Base-by-base conservation (phyloP, 2,113 vertebrate genomes). In the Probosciger aterrimus region DNA sequence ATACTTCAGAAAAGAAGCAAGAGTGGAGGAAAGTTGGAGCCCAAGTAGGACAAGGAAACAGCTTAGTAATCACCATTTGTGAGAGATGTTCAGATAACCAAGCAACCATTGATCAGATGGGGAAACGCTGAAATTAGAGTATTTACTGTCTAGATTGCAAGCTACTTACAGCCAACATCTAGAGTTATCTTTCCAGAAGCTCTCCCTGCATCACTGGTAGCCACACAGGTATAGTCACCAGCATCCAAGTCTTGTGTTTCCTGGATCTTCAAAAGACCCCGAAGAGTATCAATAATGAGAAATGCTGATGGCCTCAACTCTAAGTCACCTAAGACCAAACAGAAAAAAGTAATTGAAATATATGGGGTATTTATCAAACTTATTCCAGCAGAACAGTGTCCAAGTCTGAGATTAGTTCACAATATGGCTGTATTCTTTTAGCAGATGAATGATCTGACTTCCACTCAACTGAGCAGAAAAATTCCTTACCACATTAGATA, bases 171-270 rank as follows among this genome's bases (percentile, higher is more conserved):
- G 93, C 99, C 99, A 75, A 99, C 99, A 88, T 99, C 98, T 63
- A 99, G 98, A 33, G 98, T 98, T 90, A 99, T 98, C 95, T 97
- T 98, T 63, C 98, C 99, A 82, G 98, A 98, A 11, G 98, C 98
- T 41, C 95, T 98, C 83, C 99, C 99, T 24, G 99, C 99, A 73
- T 98, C 97, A 22, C 99, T 99, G 67, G 98, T 96, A 33, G 99
- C 99, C 60, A 99, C 96, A 27, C 99, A 99, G 1, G 95, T 98
- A 93, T 99, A 99, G 75, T 99, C 98, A 44, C 99, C 99, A 74
- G 99, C 98, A 95, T 99, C 99, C 20, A 97, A 82, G 30, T 98
- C 98, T 94, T 98, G 98, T 8, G 99, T 98, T 92, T 98, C 98
- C 90, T 97, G 98, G 90, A 99, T 99, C 93, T 98, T 99, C 95